Percentiles rank a stretch among this genome's conserved stretches.
phyloP scores from a whole-genome alignment of 2,797 vertebrate species.

The Tympanoctomys barrerae region DNA sequence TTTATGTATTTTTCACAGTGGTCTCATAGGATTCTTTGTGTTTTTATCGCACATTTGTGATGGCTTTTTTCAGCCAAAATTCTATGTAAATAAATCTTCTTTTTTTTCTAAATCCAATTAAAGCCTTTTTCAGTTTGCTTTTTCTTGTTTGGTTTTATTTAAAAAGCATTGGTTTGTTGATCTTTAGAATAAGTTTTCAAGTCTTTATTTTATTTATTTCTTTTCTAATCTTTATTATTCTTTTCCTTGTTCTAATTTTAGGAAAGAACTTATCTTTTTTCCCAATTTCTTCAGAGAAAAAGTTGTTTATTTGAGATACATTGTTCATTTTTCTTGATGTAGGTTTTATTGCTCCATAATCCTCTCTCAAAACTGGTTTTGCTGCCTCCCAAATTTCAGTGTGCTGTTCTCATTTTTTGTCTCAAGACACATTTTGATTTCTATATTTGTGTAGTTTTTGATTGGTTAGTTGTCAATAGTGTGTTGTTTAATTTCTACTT shows the following conservation, averaged over 20 bases:
- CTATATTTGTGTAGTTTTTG: neutral
- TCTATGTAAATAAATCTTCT: neutral
- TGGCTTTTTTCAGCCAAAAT: neutral
- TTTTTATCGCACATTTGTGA: neutral
- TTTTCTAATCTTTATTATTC: neutral
- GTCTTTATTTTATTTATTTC: neutral
- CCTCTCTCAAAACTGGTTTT: neutral
- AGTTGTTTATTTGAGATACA: neutral
- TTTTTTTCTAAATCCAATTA: neutral
- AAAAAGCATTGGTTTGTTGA: neutral
- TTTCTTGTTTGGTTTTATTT: neutral
- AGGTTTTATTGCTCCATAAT: neutral
- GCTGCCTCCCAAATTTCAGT: neutral
- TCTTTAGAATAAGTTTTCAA: neutral
- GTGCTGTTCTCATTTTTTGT: neutral
- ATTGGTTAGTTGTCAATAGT: neutral
- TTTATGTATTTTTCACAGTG: neutral
- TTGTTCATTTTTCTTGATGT: neutral
- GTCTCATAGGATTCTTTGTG: neutral
- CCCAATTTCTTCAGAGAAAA: neutral
- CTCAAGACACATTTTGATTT: neutral
- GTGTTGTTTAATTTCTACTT: neutral
- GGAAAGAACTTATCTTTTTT: neutral
- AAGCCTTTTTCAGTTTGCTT: neutral
- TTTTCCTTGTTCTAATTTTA: neutral